Evolutionary conservation across 2,797 vertebrate genomes (phyloP).

Genomic region (Callimico goeldii): DNA sequence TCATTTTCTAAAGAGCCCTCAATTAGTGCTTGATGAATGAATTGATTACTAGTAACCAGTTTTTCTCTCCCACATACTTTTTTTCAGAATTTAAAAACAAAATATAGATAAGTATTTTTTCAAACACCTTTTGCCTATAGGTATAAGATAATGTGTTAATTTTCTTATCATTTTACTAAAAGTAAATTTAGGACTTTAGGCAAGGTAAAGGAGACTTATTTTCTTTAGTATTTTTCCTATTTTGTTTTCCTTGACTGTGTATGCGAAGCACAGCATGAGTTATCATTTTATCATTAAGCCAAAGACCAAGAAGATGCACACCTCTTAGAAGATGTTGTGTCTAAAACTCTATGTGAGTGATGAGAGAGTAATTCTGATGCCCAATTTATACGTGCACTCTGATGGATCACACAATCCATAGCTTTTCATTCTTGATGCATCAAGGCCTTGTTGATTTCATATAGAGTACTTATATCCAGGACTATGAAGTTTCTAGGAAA

Average conservation of each 20-base stretch:
- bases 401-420: neutral
- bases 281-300: conserved; percentile 20
- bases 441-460: neutral
- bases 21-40: neutral
- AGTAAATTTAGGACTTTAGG: neutral
- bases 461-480: neutral
- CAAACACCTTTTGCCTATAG: neutral
- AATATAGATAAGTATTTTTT: neutral
- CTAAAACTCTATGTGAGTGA: neutral
- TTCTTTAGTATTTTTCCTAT: neutral
- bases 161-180: conserved; percentile 21
- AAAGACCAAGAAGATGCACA: neutral
- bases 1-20: neutral
- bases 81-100: neutral
- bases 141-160: neutral
- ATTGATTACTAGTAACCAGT: neutral
- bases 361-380: neutral
- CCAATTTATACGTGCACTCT: neutral
- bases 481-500: neutral
- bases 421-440: neutral
- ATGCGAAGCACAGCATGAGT: neutral
- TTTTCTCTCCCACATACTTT: neutral
- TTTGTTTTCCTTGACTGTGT: neutral
- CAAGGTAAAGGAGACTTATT: neutral
- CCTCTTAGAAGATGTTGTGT: neutral